A percentile compares a stretch with the other conserved stretches of the same genome.
These are phyloP conservation scores for Platysternon megacephalum DNA, from an alignment of 2,113 vertebrate genomes.

Conservation along the genomic window DNA sequence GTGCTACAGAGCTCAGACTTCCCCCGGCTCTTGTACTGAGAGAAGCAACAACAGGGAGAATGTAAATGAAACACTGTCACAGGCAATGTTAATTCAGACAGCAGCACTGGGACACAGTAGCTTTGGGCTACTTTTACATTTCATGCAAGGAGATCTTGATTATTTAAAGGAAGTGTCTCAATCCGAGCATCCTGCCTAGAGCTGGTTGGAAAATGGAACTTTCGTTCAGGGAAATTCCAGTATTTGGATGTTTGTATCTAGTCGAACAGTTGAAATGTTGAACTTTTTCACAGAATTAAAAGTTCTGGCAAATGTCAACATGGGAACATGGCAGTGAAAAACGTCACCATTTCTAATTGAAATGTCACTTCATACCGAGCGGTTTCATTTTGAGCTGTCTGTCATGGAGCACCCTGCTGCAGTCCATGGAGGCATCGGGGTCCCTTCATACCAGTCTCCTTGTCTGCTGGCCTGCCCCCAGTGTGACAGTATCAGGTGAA, in stretches of 20 bases:
- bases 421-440: neutral
- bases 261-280: no score
- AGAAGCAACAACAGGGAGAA: constrained; percentile 22
- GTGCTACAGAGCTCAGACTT: no score
- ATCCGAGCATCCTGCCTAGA: neutral
- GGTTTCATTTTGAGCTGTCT: constrained; percentile 32
- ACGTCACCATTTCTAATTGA: neutral
- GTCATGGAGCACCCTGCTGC: neutral
- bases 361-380: neutral
- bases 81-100: neutral
- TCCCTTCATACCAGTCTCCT: neutral
- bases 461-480: neutral
- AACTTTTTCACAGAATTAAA: neutral
- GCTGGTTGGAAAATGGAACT: constrained; percentile 12
- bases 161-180: neutral
- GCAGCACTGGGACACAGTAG: constrained; percentile 18
- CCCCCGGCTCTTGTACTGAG: neutral
- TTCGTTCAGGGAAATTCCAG: neutral
- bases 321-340: constrained; percentile 24
- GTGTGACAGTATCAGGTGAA: neutral
- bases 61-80: neutral
- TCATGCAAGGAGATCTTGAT: neutral
- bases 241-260: neutral
- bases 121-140: constrained; percentile 27
- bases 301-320: neutral